phyloP scores from a whole-genome alignment of 2,113 vertebrate species.

The Chaetorhynchus papuensis region DNA sequence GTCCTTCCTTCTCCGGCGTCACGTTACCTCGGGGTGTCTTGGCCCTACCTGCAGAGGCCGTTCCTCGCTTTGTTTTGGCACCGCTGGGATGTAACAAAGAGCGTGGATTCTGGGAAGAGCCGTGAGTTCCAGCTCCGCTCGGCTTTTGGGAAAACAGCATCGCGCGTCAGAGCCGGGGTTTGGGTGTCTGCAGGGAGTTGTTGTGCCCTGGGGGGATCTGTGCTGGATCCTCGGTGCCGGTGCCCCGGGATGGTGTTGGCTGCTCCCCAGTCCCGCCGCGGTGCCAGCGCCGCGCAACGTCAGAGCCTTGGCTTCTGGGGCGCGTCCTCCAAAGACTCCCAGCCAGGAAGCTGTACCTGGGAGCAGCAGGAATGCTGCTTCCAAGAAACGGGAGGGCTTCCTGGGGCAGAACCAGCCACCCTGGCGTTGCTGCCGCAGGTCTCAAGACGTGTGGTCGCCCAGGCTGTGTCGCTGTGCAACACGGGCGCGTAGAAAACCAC shows the following conservation, averaged over 20 bases:
- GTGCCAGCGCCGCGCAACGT: neutral
- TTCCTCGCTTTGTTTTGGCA: neutral
- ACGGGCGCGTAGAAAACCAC: too few species aligned
- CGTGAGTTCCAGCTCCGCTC: neutral
- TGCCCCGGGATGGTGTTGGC: neutral
- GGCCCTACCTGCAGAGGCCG: neutral
- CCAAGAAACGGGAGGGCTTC: neutral
- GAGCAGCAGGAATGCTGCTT: neutral
- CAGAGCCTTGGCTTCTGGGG: neutral
- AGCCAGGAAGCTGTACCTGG: neutral
- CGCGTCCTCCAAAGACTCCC: rapidly evolving
- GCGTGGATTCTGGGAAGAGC: neutral
- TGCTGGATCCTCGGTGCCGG: neutral
- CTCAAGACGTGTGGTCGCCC: rapidly evolving
- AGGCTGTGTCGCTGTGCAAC: too few species aligned
- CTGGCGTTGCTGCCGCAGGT: rapidly evolving
- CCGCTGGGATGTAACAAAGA: neutral
- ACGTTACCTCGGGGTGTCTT: neutral
- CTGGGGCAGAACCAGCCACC: neutral
- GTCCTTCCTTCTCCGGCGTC: neutral
- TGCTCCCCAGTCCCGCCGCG: neutral
- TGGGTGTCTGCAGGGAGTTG: neutral
- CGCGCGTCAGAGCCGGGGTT: neutral
- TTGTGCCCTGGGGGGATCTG: neutral
- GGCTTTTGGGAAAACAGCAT: neutral